Base-by-base conservation (phyloP, 2,888 invertebrate genomes). In the Epinotia brunnichana region DNA sequence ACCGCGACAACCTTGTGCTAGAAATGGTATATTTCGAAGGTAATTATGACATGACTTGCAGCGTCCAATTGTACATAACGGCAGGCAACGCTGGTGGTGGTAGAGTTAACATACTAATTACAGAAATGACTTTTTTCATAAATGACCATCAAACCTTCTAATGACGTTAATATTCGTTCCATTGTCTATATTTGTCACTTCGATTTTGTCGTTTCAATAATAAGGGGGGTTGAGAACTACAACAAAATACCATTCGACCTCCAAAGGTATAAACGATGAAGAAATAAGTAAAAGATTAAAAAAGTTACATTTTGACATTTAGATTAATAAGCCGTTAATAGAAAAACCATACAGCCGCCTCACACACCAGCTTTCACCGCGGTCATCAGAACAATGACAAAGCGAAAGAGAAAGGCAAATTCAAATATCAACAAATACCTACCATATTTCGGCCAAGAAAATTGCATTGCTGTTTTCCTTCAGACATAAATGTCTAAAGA, bases 21-120 rank as follows among this genome's bases (percentile, higher is more conserved):
- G 62, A 69, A 73, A 69, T 57, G 51, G 62, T 57, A 57, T 62
- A 62, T 68, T 73, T 69, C 68, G 69, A 63, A 73, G 73, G 73
- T 62, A 68, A 72, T 67, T 67, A 72, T 68, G 67, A 62, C 67
- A 68, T 61, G 62, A 62, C 61, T 56, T 51, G 51, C 19, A 67
- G 66, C 60, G 54, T 61, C 35, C 44, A 54, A 61, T 24, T 21
- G 44, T 53, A 35, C 9, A 35, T 7, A 48, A 57, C 41, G 17
- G 17, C 53, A n/a, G 21, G 2, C 41, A 21, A 21, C 1, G n/a
- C 51, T 60, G 35, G 35, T 35, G 60, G 56, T 59, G 19, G 15
- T 29, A 56, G 5, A 66, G 29, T 56, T 62, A 54, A 41, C 13
- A 29, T 35, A 35, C 35, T 35, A 35, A 7, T 29, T 29, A 35